A percentile compares a stretch with the other conserved stretches of the same genome.
Conservation (phyloP, 2,113 vertebrate genomes). For the Ondatra zibethicus region DNA sequence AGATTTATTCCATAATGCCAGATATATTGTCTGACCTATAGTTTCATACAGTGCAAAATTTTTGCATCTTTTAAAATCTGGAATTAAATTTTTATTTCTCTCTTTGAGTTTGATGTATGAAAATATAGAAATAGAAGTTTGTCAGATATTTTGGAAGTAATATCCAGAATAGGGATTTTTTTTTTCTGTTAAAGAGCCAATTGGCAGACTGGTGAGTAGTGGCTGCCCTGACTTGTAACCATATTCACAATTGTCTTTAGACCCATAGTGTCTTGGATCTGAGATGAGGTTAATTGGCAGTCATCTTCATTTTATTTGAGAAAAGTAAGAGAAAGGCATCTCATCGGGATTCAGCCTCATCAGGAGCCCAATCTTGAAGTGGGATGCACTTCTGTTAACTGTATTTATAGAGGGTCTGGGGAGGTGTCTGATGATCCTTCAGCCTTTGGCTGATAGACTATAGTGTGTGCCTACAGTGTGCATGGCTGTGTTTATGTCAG, state of each 20-base stretch:
- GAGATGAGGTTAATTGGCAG: background rate
- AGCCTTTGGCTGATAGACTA: background rate
- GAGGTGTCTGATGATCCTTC: background rate
- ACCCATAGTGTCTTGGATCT: background rate
- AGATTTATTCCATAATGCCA: conserved; percentile 70
- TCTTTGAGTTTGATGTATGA: conserved; percentile 12
- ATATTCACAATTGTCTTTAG: conserved; percentile 36
- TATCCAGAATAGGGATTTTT: conserved; percentile 30
- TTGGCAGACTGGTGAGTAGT: background rate
- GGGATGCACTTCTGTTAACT: background rate
- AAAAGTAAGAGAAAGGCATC: background rate
- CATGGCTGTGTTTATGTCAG: background rate
- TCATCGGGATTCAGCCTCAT: background rate
- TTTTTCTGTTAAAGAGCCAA: background rate
- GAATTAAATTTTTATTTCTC: background rate
- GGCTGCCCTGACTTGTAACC: background rate
- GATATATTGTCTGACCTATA: conserved; percentile 13
- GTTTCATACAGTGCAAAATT: conserved; percentile 31
- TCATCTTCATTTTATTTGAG: background rate
- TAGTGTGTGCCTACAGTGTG: background rate
- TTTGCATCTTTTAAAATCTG: background rate
- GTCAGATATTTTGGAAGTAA: conserved; percentile 1
- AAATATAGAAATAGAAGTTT: conserved; percentile 39
- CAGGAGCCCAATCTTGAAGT: background rate
- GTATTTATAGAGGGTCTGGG: background rate